These are phyloP conservation scores for Enteromius unitaeniatus DNA, from an alignment of 2,797 vertebrate species.

Conservation along the genomic window DNA sequence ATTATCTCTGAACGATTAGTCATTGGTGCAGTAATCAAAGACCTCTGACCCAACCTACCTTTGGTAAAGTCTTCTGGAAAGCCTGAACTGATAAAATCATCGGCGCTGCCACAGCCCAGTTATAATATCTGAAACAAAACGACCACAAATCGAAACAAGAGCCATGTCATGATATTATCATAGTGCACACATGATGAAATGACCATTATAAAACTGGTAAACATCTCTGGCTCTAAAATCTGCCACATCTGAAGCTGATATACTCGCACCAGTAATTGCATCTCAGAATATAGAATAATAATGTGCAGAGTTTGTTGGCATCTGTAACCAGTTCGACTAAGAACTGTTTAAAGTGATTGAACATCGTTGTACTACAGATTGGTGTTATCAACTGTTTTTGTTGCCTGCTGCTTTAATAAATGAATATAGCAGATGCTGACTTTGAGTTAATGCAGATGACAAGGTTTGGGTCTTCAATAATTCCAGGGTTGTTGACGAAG, in stretches of 20 bases:
- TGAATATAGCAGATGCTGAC: slow-evolving; percentile 67
- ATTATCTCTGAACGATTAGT: background rate
- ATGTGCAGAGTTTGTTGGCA: background rate
- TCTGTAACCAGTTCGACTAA: background rate
- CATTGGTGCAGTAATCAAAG: background rate
- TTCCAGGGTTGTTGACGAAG: slow-evolving; percentile 87
- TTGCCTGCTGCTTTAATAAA: background rate
- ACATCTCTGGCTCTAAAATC: background rate
- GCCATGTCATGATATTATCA: background rate
- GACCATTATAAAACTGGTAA: background rate
- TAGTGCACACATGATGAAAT: background rate
- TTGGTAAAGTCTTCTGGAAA: slow-evolving; percentile 91
- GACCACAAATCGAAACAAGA: background rate
- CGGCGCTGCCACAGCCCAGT: slow-evolving; percentile 94
- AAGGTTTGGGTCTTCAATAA: slow-evolving; percentile 90
- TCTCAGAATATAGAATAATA: background rate
- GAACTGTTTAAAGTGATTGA: background rate
- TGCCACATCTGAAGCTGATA: background rate
- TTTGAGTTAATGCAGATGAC: slow-evolving; percentile 92
- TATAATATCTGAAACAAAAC: slow-evolving; percentile 86
- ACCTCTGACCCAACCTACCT: slow-evolving; percentile 76
- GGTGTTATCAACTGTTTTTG: background rate
- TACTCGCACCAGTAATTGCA: background rate
- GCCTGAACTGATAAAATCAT: slow-evolving; percentile 91
- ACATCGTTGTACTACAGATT: background rate